Conservation (phyloP, 2,888 invertebrate species). For the Drosophila pseudotakahashii region DNA sequence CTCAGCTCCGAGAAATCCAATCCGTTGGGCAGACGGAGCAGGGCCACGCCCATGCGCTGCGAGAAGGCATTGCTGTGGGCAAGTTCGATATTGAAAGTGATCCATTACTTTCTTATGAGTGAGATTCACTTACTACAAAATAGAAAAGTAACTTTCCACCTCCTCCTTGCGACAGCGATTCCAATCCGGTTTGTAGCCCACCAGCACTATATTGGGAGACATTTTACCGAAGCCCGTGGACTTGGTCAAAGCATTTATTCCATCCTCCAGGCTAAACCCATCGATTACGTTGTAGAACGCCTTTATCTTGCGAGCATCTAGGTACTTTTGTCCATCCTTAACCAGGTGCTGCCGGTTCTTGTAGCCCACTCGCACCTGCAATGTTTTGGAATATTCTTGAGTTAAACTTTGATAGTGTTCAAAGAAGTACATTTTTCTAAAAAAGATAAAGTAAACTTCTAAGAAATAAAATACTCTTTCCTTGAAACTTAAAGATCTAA, state of each 20-base stretch:
- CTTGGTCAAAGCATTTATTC: conserved; percentile 93
- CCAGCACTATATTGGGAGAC: conserved; percentile 95
- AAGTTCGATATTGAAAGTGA: conserved; percentile 1
- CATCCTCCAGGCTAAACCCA: conserved; percentile 90
- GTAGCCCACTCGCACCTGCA: conserved; percentile 86
- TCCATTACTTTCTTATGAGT: not conserved
- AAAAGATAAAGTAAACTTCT: no score
- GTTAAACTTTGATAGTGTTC: no score
- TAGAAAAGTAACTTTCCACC: conserved; percentile 95
- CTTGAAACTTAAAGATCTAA: no score
- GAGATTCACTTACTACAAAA: conserved; percentile 91
- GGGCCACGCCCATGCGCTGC: conserved; percentile 94
- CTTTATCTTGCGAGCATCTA: conserved; percentile 92
- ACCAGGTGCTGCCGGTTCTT: conserved; percentile 86
- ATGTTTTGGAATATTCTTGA: not conserved
- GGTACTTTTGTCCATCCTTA: conserved; percentile 91
- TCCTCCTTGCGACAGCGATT: conserved; percentile 89
- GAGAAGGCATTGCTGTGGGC: conserved; percentile 93
- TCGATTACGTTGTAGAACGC: conserved; percentile 94
- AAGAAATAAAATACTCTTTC: no score
- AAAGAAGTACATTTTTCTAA: no score
- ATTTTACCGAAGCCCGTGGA: conserved; percentile 96
- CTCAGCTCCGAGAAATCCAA: conserved; percentile 89
- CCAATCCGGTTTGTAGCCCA: conserved; percentile 98
- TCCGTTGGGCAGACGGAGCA: conserved; percentile 93